Evolutionary conservation across 1,140 invertebrate species (phyloP), one percentile per base, ranked within the genome.

Genomic region (Camponotus vicinus): DNA sequence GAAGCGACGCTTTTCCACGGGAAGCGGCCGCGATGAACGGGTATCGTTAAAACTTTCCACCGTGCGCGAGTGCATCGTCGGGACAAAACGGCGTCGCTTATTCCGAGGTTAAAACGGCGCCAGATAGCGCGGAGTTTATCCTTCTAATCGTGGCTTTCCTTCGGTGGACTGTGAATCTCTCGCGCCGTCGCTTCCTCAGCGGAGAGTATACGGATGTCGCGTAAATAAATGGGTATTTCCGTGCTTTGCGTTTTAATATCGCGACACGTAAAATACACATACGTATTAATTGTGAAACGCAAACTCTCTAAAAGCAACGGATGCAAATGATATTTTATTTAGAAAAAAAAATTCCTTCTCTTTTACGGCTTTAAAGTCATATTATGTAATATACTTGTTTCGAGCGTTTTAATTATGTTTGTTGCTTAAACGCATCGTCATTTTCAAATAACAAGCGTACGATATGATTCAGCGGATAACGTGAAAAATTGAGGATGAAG

Each of bases 1-100:
- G 57, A 63, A 85, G 49, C 71, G 71, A 84, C 82, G 73, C 32
- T 77, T 77, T 85, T 77, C 59, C 61, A 77, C 82, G 73, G 61
- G 18, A 15, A 66, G 27, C 67, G 79, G 55, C 40, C 18, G 52
- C 79, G 34, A 75, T 75, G 69, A 83, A 83, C 79, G 69, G 49
- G 79, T 83, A 83, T 83, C 79, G 69, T 83, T 82, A 82, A 82
- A 82, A 82, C 79, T 82, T 82, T 82, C 37, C 67, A 55, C 67
- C 66, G 27, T 52, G 27, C 66, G 40, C 79, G 40, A 82, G 55
- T 73, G 69, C 66, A 27, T 80, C 78, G 66, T 80, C 34, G 67
- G 27, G 61, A 82, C 79, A 82, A 82, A 82, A 71, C 79, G 79
- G 55, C 57, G 59, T 76, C 82, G 82, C 82, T 75, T 85, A 77